Evolutionary conservation across 2,113 vertebrate species (phyloP), one percentile per base, ranked within the genome.

Genomic region (Trochalopteron elliotii): DNA sequence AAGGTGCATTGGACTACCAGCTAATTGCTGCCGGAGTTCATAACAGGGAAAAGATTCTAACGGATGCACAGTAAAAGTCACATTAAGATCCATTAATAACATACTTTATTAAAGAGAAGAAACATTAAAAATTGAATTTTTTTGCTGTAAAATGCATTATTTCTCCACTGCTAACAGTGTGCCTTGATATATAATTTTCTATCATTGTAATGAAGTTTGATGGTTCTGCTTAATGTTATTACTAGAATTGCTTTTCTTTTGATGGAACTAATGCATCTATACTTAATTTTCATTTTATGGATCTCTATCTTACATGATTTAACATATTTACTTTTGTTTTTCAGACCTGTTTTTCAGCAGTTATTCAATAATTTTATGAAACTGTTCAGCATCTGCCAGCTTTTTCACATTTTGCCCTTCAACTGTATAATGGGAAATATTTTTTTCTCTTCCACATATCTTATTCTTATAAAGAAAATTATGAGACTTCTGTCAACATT

Each of bases 211-310:
- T 70, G 33, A 95, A 83, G 28, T 83, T 93, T 87, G 70, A 94
- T 75, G 27, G 20, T 91, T 95, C 76, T 83, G 57, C 83, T 97
- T 79, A 87, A 70, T 79, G 69, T 93, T 92, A 44, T 63, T 30
- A 74, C 47, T 70, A 93, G 88, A 88, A 89, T 22, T 45, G 25
- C 23, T 74, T 89, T 82, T 91, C 30, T 57, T 14, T 5, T 76
- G 57, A 59, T 64, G 44, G 39, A 94, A 55, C 52, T 64, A 89
- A 78, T 65, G 72, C 33, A 77, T 47, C 81, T 53, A 81, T 88
- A 92, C 61, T 57, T 92, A 69, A 28, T 69, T 93, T 95, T 71
- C 37, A 78, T 90, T 94, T 91, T 89, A 57, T 70, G 50, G 28
- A 71, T 37, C 31, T 92, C 81, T 89, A 42, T 75, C n/a, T 90